These are phyloP conservation scores for Monoplex corrugatus DNA, from an alignment of 2,888 invertebrate genomes.

Conservation along the genomic window DNA sequence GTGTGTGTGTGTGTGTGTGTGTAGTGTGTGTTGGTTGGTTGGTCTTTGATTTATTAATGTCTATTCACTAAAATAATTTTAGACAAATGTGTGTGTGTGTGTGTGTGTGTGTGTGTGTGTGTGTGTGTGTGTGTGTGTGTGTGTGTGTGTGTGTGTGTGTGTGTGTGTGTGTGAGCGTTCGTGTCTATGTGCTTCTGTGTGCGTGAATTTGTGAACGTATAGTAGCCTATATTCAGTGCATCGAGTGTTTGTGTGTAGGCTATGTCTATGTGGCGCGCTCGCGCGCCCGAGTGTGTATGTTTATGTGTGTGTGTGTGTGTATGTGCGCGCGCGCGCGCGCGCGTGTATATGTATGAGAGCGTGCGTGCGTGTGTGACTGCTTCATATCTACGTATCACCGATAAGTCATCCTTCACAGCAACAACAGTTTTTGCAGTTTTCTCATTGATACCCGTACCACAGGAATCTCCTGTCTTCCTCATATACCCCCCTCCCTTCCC, in stretches of 20 bases:
- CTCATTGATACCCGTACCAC: no score
- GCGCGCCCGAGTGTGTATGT: not conserved
- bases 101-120: not conserved
- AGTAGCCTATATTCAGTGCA: no score
- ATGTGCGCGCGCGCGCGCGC: not conserved
- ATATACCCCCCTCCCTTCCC: no score
- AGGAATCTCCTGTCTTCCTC: no score
- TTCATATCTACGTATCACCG: not conserved
- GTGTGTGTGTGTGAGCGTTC: not conserved
- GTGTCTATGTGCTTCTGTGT: not conserved
- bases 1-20: not conserved
- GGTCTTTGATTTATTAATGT: no score
- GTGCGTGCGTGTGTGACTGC: constrained; percentile 11
- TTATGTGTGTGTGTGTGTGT: constrained; percentile 23
- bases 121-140: constrained; percentile 11
- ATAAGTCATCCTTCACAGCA: no score
- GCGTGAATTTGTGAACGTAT: not conserved
- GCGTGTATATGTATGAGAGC: constrained; percentile 14
- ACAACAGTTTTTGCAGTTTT: no score
- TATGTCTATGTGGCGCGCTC: not conserved
- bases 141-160: not conserved
- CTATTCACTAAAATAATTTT: no score
- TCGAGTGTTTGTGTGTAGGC: constrained; percentile 17
- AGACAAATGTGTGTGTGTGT: no score
- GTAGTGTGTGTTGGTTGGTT: no score